Conservation (phyloP, 1,140 invertebrate species). For the Pseudomyrmex dendroicus region DNA sequence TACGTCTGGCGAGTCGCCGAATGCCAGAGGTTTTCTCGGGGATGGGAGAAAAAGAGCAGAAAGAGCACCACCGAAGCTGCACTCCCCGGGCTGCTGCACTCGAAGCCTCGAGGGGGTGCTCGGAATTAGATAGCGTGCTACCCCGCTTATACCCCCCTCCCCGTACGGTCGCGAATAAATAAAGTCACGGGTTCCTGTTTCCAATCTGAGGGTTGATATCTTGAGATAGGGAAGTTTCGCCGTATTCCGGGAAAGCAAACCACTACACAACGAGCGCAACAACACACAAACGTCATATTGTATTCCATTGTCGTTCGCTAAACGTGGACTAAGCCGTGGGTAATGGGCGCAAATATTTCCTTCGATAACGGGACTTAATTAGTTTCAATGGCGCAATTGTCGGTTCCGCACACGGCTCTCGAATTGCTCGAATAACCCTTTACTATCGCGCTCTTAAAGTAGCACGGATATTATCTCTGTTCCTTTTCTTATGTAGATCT, state of each 20-base stretch:
- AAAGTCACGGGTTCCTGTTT: constrained; percentile 43
- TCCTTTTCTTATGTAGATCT: neutral
- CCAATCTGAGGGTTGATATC: constrained; percentile 45
- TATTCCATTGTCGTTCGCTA: constrained; percentile 29
- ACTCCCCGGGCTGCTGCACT: neutral
- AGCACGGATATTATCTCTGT: constrained; percentile 1
- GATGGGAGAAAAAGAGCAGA: too few species aligned
- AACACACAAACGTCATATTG: constrained; percentile 1
- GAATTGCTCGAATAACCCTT: constrained; percentile 38
- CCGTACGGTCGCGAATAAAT: constrained; percentile 57
- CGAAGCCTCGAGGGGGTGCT: neutral
- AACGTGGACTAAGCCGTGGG: constrained; percentile 1
- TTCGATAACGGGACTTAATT: constrained; percentile 44
- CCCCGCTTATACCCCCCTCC: constrained; percentile 47
- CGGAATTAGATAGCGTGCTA: constrained; percentile 23
- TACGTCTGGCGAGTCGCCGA: constrained; percentile 25
- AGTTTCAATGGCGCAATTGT: constrained; percentile 44
- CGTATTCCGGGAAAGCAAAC: neutral
- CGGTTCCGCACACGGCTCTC: constrained; percentile 4
- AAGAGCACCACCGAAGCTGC: neutral
- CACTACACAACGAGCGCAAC: neutral
- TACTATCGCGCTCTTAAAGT: neutral
- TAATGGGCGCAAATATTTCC: constrained; percentile 50
- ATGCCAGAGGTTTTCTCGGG: too few species aligned
- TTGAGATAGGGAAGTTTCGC: constrained; percentile 4